Percentiles rank a stretch among this genome's conserved stretches.
Evolutionary conservation across 2,888 invertebrate species (phyloP).

Genomic region (Gerosis bhagava): DNA sequence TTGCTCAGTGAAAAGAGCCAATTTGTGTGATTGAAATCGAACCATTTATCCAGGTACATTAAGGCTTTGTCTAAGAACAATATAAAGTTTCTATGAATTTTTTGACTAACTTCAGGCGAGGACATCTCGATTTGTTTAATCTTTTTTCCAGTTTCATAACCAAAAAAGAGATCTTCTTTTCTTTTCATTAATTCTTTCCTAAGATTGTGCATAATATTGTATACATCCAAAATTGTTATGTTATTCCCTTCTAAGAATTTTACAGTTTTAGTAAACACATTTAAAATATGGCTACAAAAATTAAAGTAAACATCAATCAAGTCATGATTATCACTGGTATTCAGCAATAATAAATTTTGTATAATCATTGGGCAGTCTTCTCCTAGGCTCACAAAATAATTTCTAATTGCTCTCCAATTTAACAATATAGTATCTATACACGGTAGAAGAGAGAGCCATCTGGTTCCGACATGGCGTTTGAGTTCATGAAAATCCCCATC

Average conservation of each 20-base stretch:
- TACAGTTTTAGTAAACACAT: slow-evolving; percentile 31
- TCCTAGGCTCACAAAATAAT: slow-evolving; percentile 35
- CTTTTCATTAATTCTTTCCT: too few species aligned
- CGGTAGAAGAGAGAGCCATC: slow-evolving; percentile 30
- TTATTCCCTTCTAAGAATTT: slow-evolving; percentile 32
- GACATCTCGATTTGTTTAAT: too few species aligned
- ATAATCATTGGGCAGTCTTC: slow-evolving; percentile 32
- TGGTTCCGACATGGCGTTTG: slow-evolving; percentile 26
- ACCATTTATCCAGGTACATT: too few species aligned
- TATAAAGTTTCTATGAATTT: too few species aligned
- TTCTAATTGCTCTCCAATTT: slow-evolving; percentile 28
- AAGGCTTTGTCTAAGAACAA: too few species aligned
- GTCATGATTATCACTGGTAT: slow-evolving; percentile 16
- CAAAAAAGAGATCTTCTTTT: too few species aligned
- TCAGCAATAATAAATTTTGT: slow-evolving; percentile 32
- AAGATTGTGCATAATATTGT: too few species aligned
- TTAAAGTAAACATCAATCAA: slow-evolving; percentile 28
- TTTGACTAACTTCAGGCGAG: too few species aligned
- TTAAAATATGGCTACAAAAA: slow-evolving; percentile 32
- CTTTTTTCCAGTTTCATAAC: too few species aligned
- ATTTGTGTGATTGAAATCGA: too few species aligned
- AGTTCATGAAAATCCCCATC: slow-evolving; percentile 36
- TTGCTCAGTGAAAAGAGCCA: too few species aligned
- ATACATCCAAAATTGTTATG: too few species aligned
- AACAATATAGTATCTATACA: slow-evolving; percentile 27